Evolutionary conservation across 2,888 invertebrate species (phyloP).

Genomic region (Carcina quercana): DNA sequence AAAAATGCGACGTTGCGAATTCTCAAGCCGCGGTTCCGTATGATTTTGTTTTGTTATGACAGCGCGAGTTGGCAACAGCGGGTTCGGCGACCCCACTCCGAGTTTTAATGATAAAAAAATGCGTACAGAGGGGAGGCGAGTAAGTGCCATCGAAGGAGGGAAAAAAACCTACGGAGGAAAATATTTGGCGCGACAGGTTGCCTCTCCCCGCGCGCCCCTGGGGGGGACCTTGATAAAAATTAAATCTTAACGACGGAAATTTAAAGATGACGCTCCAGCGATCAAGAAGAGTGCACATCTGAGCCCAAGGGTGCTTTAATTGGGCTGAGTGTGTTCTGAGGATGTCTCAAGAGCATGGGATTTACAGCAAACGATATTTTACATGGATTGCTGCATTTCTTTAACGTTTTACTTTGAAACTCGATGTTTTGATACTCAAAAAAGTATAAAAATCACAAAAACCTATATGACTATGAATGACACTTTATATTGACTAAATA

Average conservation of each 20-base stretch:
- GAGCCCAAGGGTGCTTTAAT: slow-evolving; percentile 67
- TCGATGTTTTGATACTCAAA: no score
- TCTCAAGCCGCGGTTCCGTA: slow-evolving; percentile 37
- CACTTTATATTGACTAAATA: no score
- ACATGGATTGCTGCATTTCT: no score
- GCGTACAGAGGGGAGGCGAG: slow-evolving; percentile 68
- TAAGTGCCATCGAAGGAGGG: slow-evolving; percentile 73
- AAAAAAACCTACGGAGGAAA: slow-evolving; percentile 73
- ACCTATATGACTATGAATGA: no score
- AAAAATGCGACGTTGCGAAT: slow-evolving; percentile 44
- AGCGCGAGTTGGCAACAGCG: slow-evolving; percentile 62
- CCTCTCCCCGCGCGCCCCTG: slow-evolving; percentile 32
- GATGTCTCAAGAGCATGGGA: no score
- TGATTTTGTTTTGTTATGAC: slow-evolving; percentile 72
- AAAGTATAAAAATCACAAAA: no score
- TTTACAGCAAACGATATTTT: no score
- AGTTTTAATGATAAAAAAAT: slow-evolving; percentile 75
- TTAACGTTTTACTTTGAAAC: no score
- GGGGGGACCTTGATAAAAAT: slow-evolving; percentile 66
- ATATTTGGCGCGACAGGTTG: slow-evolving; percentile 75
- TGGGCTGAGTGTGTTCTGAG: slow-evolving; percentile 54
- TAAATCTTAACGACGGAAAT: slow-evolving; percentile 75
- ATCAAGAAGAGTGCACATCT: slow-evolving; percentile 74
- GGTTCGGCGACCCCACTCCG: slow-evolving; percentile 71
- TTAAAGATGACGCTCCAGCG: slow-evolving; percentile 73